A percentile compares a stretch with the other conserved stretches of the same genome.
Conservation (phyloP, 2,888 invertebrate genomes). For the Dolomedes plantarius region DNA sequence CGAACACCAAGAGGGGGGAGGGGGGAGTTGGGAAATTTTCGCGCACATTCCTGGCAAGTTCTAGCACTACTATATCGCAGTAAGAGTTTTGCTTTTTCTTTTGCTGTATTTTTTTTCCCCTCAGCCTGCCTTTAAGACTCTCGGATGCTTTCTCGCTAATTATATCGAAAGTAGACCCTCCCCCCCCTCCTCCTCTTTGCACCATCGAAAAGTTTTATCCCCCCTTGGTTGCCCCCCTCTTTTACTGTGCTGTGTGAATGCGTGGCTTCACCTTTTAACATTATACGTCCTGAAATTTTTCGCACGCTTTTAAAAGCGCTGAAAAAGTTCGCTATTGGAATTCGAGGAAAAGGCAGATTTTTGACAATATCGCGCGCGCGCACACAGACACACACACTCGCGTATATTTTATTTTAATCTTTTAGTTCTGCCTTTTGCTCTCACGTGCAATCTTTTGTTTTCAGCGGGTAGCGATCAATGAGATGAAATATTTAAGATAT, state of each 20-base stretch:
- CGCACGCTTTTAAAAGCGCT: constrained; percentile 26
- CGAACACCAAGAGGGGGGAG: constrained; percentile 3
- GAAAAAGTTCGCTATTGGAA: constrained; percentile 54
- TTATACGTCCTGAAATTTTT: constrained; percentile 48
- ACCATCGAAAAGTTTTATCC: not conserved
- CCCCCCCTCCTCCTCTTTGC: not conserved
- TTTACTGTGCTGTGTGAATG: constrained; percentile 14
- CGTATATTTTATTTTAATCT: not conserved
- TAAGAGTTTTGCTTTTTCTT: constrained; percentile 40
- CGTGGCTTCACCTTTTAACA: constrained; percentile 49
- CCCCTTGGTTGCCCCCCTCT: not conserved
- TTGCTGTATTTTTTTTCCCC: constrained; percentile 19
- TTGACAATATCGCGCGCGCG: constrained; percentile 30
- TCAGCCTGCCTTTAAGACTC: constrained; percentile 12
- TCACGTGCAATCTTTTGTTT: constrained; percentile 11
- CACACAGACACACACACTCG: not conserved
- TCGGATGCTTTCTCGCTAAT: constrained; percentile 68
- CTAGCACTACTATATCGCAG: constrained; percentile 30
- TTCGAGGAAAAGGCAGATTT: constrained; percentile 31
- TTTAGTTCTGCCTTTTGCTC: constrained; percentile 17
- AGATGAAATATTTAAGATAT: constrained; percentile 58
- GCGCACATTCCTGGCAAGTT: constrained; percentile 63
- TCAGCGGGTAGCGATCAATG: not conserved
- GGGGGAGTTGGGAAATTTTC: constrained; percentile 43
- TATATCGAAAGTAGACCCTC: constrained; percentile 51